Conservation (phyloP, 2,797 vertebrate genomes). For the Paguma larvata region DNA sequence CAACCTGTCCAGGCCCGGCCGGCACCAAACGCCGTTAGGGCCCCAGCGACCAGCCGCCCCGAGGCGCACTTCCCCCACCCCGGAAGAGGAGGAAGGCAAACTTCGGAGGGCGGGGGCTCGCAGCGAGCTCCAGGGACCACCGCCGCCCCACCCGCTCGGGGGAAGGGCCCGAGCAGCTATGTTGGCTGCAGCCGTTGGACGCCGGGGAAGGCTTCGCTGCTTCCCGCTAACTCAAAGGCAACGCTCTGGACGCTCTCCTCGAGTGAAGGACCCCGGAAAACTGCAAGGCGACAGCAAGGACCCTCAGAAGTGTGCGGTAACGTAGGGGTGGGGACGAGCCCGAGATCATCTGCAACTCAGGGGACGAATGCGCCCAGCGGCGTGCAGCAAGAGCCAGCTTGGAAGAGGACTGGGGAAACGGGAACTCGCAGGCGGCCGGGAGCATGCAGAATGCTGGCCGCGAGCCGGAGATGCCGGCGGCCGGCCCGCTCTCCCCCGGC, state of each 20-base stretch:
- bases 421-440: background rate
- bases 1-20: conserved; percentile 64
- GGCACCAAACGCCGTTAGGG: background rate
- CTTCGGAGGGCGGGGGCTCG: conserved; percentile 68
- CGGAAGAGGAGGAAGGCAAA: conserved; percentile 80
- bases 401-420: background rate
- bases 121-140: conserved; percentile 65
- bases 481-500: background rate
- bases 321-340: background rate
- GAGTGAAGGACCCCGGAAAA: background rate
- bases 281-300: background rate
- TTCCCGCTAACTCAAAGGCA: background rate
- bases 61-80: conserved; percentile 75
- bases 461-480: background rate
- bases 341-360: conserved; percentile 30
- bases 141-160: background rate
- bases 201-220: background rate
- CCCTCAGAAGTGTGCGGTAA: conserved; percentile 24
- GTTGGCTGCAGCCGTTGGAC: background rate
- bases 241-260: background rate
- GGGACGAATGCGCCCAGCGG: background rate
- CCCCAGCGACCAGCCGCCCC: conserved; percentile 39
- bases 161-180: background rate
- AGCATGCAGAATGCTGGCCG: background rate
- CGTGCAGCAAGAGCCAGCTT: background rate